Evolutionary conservation across 2,797 vertebrate genomes (phyloP).

Genomic region (Intellagama lesueurii): DNA sequence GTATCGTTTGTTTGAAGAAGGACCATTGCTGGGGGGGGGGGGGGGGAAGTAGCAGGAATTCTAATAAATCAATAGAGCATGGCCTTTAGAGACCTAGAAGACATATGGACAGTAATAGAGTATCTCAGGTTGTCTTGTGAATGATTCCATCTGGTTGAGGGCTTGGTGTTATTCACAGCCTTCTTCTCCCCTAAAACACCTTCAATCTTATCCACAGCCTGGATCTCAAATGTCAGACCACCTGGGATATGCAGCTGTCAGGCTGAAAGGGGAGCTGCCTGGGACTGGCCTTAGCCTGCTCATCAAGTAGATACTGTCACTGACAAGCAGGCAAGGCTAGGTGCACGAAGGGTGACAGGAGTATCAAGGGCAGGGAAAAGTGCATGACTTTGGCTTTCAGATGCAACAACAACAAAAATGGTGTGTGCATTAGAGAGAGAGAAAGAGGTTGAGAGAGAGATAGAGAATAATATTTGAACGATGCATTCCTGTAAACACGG

Average conservation of each 20-base stretch:
- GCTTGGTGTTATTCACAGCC: slow-evolving; percentile 86
- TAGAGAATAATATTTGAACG: neutral
- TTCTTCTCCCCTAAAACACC: slow-evolving; percentile 86
- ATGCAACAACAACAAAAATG: neutral
- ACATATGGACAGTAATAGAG: slow-evolving; percentile 84
- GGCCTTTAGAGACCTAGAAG: slow-evolving; percentile 84
- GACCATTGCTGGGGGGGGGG: slow-evolving; percentile 46
- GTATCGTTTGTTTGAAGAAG: slow-evolving; percentile 66
- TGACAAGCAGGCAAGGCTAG: slow-evolving; percentile 55
- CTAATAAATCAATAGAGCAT: slow-evolving; percentile 82
- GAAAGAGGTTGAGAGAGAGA: neutral
- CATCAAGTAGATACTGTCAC: slow-evolving; percentile 69
- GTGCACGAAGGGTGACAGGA: slow-evolving; percentile 38
- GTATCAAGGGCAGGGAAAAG: slow-evolving; percentile 33
- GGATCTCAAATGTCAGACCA: slow-evolving; percentile 96
- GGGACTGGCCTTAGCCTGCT: slow-evolving; percentile 70
- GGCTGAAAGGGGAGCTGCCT: slow-evolving; percentile 87
- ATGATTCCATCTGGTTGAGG: slow-evolving; percentile 85
- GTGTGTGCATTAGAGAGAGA: neutral
- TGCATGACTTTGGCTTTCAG: slow-evolving; percentile 29
- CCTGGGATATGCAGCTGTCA: slow-evolving; percentile 95
- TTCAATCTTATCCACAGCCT: slow-evolving; percentile 87
- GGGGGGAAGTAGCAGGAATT: slow-evolving; percentile 69
- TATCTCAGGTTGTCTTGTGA: slow-evolving; percentile 90
- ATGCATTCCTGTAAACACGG: neutral